Evolutionary conservation across 2,113 vertebrate species (phyloP), one percentile per base, ranked within the genome.

Genomic region (Silurus meridionalis): DNA sequence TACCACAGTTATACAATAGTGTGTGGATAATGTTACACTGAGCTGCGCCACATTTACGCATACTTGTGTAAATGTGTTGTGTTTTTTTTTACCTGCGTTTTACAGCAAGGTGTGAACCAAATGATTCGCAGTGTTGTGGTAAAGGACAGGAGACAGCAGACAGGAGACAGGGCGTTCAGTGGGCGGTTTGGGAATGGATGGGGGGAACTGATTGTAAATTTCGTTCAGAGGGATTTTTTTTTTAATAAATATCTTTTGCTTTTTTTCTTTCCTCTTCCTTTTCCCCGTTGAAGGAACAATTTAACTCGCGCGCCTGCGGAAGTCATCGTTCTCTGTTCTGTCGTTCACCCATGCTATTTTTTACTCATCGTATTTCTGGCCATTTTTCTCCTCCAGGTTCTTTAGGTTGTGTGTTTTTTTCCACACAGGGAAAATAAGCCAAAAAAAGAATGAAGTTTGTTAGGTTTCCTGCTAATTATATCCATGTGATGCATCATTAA

Each of bases 241-340:
- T 14, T 13, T 2, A 23, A 52, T 5, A 7, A 77, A 28, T 60
- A 23, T 80, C 77, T 79, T 79, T 79, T 48, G 71, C 72, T 77
- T 55, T 75, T 78, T 80, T 82, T 60, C 87, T 84, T 93, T 94
- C 94, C 93, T 96, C 89, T 91, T 89, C 83, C 83, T 80, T 91
- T 93, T 93, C 89, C 87, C 88, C 75, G 83, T 58, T 83, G 87
- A 93, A 94, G 93, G 94, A 95, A 94, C 94, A 92, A 93, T 94
- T 92, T 89, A 87, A 90, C 90, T 92, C 87, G 87, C 74, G 89
- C 91, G 17, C 53, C 83, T 88, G 46, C 72, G 93, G 94, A 95
- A 95, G 94, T 94, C 93, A 92, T 94, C 92, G 88, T 94, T 94
- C 93, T 93, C 86, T 52, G 90, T 61, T 21, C 82, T 87, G 93